Conservation (phyloP, 2,113 vertebrate species). For the Oreotrochilus melanogaster region DNA sequence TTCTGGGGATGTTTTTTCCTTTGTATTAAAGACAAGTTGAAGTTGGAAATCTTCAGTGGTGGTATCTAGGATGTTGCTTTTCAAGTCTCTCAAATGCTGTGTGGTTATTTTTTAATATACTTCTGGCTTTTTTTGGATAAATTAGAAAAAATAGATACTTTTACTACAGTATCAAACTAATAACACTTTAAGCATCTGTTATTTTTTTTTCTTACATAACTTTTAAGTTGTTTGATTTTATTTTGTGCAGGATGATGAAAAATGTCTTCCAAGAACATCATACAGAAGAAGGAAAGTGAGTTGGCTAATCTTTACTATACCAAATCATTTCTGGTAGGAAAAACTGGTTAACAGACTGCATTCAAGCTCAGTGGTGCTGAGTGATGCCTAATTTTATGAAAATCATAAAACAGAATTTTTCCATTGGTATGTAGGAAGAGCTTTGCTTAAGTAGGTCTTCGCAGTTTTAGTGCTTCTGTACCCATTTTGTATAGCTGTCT, state of each 20-base stretch:
- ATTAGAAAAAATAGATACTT: not conserved
- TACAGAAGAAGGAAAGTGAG: constrained; percentile 83
- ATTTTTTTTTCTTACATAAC: not conserved
- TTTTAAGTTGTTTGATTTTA: not conserved
- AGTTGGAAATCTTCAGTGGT: not conserved
- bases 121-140: not conserved
- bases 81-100: not conserved
- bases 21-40: not conserved
- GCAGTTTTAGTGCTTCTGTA: not conserved
- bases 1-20: not conserved
- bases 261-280: constrained; percentile 85
- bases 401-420: not conserved
- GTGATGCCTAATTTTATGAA: not conserved
- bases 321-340: not conserved
- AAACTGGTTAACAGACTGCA: not conserved
- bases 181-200: not conserved
- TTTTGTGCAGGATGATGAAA: constrained; percentile 85
- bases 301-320: not conserved
- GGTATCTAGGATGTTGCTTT: not conserved
- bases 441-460: not conserved
- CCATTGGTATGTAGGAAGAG: not conserved
- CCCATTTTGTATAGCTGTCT: not conserved
- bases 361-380: not conserved
- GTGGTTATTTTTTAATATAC: not conserved
- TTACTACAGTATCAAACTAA: not conserved